Evolutionary conservation across 2,888 invertebrate genomes (phyloP).

Genomic region (Drosophila vallismaia): DNA sequence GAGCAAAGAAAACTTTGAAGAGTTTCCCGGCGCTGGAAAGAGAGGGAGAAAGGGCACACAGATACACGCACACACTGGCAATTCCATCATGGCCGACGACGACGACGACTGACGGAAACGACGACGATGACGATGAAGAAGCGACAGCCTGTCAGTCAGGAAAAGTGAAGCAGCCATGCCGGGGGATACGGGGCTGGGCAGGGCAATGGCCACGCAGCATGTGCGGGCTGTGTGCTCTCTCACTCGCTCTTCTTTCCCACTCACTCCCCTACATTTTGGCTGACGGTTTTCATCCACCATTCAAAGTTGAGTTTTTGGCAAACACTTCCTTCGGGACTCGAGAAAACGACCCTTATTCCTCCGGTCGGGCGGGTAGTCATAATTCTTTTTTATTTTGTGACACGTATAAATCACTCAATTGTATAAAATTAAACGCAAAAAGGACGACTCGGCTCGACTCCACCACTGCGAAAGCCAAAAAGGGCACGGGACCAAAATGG

Average conservation of each 20-base stretch:
- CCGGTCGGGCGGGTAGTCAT: constrained; percentile 68
- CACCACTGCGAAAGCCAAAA: constrained; percentile 29
- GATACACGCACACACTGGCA: constrained; percentile 39
- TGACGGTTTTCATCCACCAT: constrained; percentile 45
- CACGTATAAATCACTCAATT: constrained; percentile 84
- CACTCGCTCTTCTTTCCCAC: neutral
- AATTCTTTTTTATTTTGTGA: constrained; percentile 82
- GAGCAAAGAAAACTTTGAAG: constrained; percentile 50
- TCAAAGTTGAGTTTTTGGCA: constrained; percentile 50
- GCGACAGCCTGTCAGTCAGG: constrained; percentile 60
- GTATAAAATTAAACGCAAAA: constrained; percentile 79
- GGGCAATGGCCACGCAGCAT: constrained; percentile 54
- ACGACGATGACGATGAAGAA: constrained; percentile 54
- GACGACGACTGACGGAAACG: constrained; percentile 41
- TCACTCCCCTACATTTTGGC: constrained; percentile 1
- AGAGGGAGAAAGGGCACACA: constrained; percentile 35
- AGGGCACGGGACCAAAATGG: constrained; percentile 63
- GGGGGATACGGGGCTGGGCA: constrained; percentile 14
- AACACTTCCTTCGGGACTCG: constrained; percentile 42
- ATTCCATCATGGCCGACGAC: constrained; percentile 76
- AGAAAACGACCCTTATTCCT: constrained; percentile 76
- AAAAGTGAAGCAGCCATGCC: constrained; percentile 37
- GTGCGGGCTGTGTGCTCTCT: constrained; percentile 32
- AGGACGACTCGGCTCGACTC: constrained; percentile 50
- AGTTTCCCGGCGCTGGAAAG: constrained; percentile 47